Conservation (phyloP, 1,140 invertebrate species). For the Heliconius hewitsoni region DNA sequence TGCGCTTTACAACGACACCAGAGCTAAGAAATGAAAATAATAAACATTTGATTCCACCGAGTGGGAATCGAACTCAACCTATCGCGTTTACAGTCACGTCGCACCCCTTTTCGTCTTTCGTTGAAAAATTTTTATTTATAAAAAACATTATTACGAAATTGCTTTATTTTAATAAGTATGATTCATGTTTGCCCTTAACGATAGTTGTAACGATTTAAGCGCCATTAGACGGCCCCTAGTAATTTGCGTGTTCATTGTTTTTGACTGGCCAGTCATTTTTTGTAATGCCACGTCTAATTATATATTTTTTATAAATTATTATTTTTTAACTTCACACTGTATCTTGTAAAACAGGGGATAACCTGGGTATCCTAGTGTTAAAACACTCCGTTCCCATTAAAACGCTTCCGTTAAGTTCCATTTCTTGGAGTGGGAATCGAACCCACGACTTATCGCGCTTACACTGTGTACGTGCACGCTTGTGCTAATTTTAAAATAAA, state of each 20-base stretch:
- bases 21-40: too few species aligned
- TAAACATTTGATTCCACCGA: too few species aligned
- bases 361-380: too few species aligned
- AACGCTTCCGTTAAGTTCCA: too few species aligned
- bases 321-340: not conserved
- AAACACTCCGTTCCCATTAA: too few species aligned
- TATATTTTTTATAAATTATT: not conserved
- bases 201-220: conserved; percentile 1
- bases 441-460: too few species aligned
- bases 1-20: too few species aligned
- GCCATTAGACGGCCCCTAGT: not conserved
- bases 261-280: not conserved
- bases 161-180: not conserved
- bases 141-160: not conserved
- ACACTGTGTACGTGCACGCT: too few species aligned
- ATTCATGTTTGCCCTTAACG: not conserved
- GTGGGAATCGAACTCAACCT: too few species aligned
- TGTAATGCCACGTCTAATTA: not conserved
- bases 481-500: too few species aligned
- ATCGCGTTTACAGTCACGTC: too few species aligned
- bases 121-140: not conserved
- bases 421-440: too few species aligned
- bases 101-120: not conserved
- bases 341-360: not conserved
- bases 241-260: conserved; percentile 10